Evolutionary conservation across 2,888 invertebrate genomes (phyloP).

Genomic region (Cryptocephalus primarius): DNA sequence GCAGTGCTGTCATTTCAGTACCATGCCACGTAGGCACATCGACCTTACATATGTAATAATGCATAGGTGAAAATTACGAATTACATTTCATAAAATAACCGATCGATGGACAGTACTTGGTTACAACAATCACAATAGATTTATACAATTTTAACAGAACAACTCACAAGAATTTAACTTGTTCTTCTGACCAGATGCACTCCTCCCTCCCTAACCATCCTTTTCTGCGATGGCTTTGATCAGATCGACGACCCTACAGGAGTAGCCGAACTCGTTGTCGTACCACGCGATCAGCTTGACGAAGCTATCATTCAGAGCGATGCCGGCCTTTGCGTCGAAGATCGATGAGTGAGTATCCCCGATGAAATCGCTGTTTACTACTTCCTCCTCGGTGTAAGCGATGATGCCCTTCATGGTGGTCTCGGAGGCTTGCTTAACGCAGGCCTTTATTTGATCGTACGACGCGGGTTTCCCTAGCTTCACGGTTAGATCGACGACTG

Average conservation of each 20-base stretch:
- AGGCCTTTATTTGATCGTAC: conserved; percentile 78
- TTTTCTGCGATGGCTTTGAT: conserved; percentile 72
- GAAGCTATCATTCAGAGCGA: conserved; percentile 85
- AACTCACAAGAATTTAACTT: too few species aligned
- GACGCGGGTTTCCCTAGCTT: conserved; percentile 59
- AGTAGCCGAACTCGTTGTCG: conserved; percentile 98
- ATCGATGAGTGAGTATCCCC: conserved; percentile 86
- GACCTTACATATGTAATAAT: too few species aligned
- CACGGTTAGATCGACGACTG: conserved; percentile 92
- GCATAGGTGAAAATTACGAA: too few species aligned
- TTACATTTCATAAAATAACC: too few species aligned
- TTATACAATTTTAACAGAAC: too few species aligned
- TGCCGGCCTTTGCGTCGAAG: conserved; percentile 95
- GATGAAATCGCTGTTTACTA: conserved; percentile 92
- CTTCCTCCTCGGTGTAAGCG: conserved; percentile 91
- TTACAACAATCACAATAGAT: too few species aligned
- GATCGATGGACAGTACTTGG: too few species aligned
- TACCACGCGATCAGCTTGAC: conserved; percentile 99
- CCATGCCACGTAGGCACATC: too few species aligned
- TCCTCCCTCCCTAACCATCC: conserved; percentile 29
- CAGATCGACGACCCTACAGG: conserved; percentile 93
- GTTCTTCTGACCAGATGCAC: too few species aligned
- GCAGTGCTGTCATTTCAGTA: too few species aligned
- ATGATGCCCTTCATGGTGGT: conserved; percentile 84
- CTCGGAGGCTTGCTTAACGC: conserved; percentile 72